These are phyloP conservation scores for Liasis olivaceus DNA, from an alignment of 2,797 vertebrate species.

Conservation along the genomic window DNA sequence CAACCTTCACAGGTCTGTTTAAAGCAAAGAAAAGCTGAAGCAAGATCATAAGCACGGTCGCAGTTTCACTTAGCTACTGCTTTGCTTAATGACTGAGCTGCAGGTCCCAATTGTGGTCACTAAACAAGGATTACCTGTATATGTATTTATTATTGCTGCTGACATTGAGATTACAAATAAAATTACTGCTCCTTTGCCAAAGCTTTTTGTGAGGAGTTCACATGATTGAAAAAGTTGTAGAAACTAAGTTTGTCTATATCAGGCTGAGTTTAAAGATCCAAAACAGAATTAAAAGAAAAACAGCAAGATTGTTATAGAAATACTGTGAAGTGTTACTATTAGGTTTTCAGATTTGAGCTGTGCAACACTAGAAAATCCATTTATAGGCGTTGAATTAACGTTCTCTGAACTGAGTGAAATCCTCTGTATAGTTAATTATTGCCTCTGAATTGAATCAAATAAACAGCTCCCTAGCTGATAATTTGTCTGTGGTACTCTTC, in stretches of 20 bases:
- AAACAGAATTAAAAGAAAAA: background rate
- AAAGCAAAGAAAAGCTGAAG: too few species aligned
- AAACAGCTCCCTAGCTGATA: conserved; percentile 10
- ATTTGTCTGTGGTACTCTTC: conserved; percentile 43
- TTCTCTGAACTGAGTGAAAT: background rate
- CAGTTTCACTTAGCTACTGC: too few species aligned
- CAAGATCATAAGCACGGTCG: too few species aligned
- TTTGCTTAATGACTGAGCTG: too few species aligned
- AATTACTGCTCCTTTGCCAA: background rate
- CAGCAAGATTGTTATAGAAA: too few species aligned
- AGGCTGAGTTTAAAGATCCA: background rate
- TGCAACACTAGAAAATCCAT: background rate
- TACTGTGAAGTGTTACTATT: background rate
- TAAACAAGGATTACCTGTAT: too few species aligned
- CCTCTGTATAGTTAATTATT: background rate
- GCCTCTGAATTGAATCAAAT: background rate
- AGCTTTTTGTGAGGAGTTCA: background rate
- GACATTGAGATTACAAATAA: background rate
- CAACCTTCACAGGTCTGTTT: too few species aligned
- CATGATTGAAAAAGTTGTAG: background rate
- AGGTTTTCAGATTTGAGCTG: background rate
- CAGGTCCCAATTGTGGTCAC: too few species aligned
- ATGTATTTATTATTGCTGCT: background rate
- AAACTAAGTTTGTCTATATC: background rate
- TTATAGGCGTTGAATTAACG: background rate